These are phyloP conservation scores for Strigamia crassipes DNA, from an alignment of 2,888 invertebrate species.

Conservation along the genomic window DNA sequence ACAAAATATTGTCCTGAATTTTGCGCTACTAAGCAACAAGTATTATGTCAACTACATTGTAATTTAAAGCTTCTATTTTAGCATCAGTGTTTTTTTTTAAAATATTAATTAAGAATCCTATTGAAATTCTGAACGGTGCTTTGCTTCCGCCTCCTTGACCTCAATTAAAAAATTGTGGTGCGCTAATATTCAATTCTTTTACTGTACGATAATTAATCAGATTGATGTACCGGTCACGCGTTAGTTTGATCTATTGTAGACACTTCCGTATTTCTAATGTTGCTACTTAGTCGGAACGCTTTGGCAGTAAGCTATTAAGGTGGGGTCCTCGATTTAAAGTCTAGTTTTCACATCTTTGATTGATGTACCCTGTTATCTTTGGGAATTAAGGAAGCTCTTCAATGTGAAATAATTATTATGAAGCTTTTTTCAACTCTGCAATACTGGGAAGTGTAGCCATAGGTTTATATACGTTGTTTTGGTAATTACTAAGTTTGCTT, in stretches of 20 bases:
- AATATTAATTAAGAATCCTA: neutral
- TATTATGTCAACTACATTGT: neutral
- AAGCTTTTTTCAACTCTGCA: neutral
- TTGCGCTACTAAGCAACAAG: neutral
- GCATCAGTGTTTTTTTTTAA: neutral
- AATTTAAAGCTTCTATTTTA: neutral
- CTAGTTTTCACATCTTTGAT: constrained; percentile 14
- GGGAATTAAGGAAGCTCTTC: constrained; percentile 33
- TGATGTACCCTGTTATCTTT: neutral
- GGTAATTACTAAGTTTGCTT: too few species aligned
- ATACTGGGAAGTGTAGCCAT: neutral
- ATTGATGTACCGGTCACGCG: constrained; percentile 5
- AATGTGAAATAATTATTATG: neutral
- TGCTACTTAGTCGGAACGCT: neutral
- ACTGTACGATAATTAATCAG: constrained; percentile 9
- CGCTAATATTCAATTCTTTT: constrained; percentile 6
- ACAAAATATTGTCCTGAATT: neutral
- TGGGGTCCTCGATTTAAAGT: neutral
- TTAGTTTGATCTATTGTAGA: neutral
- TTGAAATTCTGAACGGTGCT: neutral
- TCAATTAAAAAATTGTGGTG: constrained; percentile 1
- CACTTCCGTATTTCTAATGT: constrained; percentile 14
- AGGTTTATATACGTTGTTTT: neutral
- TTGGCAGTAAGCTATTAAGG: neutral
- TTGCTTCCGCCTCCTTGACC: constrained; percentile 19